Evolutionary conservation across 2,113 vertebrate genomes (phyloP), one percentile per base, ranked within the genome.

Genomic region (Grus americana): DNA sequence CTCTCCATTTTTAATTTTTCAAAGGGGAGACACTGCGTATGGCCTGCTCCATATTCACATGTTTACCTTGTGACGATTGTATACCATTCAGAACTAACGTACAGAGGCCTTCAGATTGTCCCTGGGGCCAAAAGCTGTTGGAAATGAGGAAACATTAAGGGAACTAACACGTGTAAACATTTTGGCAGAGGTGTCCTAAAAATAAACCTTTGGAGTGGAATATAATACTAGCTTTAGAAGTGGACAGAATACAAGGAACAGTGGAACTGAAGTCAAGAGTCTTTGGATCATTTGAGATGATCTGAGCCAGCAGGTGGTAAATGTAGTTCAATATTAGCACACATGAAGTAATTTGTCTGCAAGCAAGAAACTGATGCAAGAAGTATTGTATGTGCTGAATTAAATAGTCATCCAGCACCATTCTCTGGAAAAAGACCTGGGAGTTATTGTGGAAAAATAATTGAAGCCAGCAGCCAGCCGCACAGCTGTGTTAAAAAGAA

Each of bases 241-340:
- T 36, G 38, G 86, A 86, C 66, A 92, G 88, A 92, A 86, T 57
- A 72, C 47, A 86, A 91, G 79, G 59, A 95, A 81, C 58, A 74
- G 76, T 78, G 89, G 50, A 95, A 90, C 71, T 92, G 54, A 90
- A 95, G 67, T 95, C 66, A 72, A 79, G 76, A 84, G 68, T 75
- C 74, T 85, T 95, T 94, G 87, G 89, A 95, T 86, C 89, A 85
- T 94, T 95, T 82, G 62, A 95, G 91, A 93, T 92, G 21, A 85
- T 94, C 92, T 92, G 86, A 96, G 73, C 46, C 95, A 93, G 91
- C 92, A 97, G 97, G 94, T 94, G 94, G 94, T 95, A 97, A 97
- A 96, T 91, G 91, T 82, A 95, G 81, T 78, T 95, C 81, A 92
- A 11, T 95, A 95, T 95, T 87, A 92, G 89, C 81, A 84, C 88